Conservation (phyloP, 2,113 vertebrate genomes). For the Noturus placidus region DNA sequence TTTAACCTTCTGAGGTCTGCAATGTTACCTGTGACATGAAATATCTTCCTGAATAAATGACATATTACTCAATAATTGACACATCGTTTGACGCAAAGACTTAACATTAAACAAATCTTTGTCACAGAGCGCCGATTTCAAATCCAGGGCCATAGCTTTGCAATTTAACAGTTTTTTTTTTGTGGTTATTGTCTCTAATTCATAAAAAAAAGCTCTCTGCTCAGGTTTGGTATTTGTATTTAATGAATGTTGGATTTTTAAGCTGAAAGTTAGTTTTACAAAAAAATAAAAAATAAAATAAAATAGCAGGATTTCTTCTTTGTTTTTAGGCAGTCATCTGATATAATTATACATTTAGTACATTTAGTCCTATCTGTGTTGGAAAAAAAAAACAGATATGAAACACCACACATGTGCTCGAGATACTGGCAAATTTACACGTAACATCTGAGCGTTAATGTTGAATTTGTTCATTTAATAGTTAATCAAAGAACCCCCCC, state of each 20-base stretch:
- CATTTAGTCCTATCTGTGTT: too few species aligned
- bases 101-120: neutral
- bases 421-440: neutral
- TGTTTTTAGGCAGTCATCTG: neutral
- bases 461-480: neutral
- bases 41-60: neutral
- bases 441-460: neutral
- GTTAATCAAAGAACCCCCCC: neutral
- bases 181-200: neutral
- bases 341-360: neutral
- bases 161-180: neutral
- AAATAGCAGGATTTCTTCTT: neutral
- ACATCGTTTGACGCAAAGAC: neutral
- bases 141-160: neutral
- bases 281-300: neutral
- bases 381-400: neutral
- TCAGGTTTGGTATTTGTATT: neutral
- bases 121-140: neutral
- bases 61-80: neutral
- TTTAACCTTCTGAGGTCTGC: neutral
- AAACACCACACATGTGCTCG: neutral
- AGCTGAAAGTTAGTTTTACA: neutral
- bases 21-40: neutral
- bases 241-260: neutral
- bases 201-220: neutral